Conservation (phyloP, 2,113 vertebrate genomes). For the Solea senegalensis region DNA sequence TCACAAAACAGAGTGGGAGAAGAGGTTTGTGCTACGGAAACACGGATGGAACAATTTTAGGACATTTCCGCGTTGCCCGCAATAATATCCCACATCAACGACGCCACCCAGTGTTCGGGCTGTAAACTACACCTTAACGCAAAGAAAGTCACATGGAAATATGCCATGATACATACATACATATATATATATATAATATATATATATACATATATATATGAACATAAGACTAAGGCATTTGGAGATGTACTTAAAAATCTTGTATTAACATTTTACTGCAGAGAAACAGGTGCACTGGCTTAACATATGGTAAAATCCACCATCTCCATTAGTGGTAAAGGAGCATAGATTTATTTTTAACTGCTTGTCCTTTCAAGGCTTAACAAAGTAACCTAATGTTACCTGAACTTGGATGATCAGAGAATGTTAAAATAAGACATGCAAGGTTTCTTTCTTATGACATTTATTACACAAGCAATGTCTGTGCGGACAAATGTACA, state of each 20-base stretch:
- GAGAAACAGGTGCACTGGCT: not conserved
- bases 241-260: too few relatives aligned
- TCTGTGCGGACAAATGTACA: constrained; percentile 34
- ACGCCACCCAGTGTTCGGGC: constrained; percentile 28
- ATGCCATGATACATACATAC: too few relatives aligned
- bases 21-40: constrained; percentile 51
- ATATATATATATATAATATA: too few relatives aligned
- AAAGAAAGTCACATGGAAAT: not conserved
- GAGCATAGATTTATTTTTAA: not conserved
- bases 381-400: not conserved
- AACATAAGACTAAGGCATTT: too few relatives aligned
- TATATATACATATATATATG: too few relatives aligned
- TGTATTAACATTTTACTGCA: not conserved
- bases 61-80: constrained; percentile 40
- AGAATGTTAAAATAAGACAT: not conserved
- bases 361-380: not conserved
- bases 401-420: not conserved
- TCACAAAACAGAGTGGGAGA: constrained; percentile 37
- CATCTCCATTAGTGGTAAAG: not conserved
- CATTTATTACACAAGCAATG: constrained; percentile 52
- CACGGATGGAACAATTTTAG: constrained; percentile 29
- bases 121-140: not conserved
- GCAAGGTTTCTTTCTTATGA: constrained; percentile 32
- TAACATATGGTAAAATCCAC: not conserved
- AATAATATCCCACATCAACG: not conserved